These are phyloP conservation scores for Sciaenops ocellatus DNA, from an alignment of 2,797 vertebrate genomes.

Conservation along the genomic window DNA sequence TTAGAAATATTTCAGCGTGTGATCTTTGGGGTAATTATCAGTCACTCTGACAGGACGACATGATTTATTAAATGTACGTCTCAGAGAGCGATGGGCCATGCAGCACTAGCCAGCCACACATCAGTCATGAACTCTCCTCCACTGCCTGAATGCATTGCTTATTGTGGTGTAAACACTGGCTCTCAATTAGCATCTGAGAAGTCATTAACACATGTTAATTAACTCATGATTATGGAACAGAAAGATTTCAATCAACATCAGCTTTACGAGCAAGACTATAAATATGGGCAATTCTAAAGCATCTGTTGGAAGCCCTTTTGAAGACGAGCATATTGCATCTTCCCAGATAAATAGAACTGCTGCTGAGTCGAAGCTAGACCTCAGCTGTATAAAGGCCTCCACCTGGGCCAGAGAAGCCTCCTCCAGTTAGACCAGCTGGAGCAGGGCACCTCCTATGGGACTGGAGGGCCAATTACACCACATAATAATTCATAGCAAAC, in stretches of 20 bases:
- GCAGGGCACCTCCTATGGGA: constrained; percentile 87
- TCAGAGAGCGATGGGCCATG: constrained; percentile 52
- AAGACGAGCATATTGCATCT: constrained; percentile 59
- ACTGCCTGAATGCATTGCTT: constrained; percentile 55
- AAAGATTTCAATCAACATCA: constrained; percentile 66
- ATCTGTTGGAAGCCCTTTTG: constrained; percentile 35
- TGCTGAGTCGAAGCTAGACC: constrained; percentile 40
- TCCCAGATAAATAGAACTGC: constrained; percentile 10
- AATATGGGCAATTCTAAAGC: constrained; percentile 41
- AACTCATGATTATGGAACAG: constrained; percentile 70
- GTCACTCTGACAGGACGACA: constrained; percentile 52
- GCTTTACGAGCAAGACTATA: constrained; percentile 44
- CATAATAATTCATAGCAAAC: constrained; percentile 84
- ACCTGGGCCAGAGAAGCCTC: constrained; percentile 62
- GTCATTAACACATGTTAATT: constrained; percentile 78
- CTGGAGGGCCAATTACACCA: constrained; percentile 86
- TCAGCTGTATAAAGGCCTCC: constrained; percentile 56
- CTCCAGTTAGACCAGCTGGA: constrained; percentile 77
- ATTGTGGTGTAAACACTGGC: constrained; percentile 67
- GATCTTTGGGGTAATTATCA: constrained; percentile 75
- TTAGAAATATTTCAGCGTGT: constrained; percentile 79
- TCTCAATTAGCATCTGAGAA: constrained; percentile 65
- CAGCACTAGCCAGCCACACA: constrained; percentile 28
- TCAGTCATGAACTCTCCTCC: constrained; percentile 39
- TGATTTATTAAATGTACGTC: constrained; percentile 66